phyloP scores from a whole-genome alignment of 2,797 vertebrate species.

The Glossophaga mutica region DNA sequence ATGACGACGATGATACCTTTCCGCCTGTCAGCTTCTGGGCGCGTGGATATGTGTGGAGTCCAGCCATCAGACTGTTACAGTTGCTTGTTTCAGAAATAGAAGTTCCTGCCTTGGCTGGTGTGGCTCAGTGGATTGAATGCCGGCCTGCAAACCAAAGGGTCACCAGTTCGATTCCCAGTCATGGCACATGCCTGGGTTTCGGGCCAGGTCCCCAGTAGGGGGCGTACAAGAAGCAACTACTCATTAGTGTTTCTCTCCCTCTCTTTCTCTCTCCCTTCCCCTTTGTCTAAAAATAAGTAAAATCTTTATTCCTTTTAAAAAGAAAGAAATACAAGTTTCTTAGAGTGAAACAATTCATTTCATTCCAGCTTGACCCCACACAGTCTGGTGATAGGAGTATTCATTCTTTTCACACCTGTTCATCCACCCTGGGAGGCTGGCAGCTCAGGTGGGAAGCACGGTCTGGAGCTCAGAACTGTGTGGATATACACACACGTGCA shows the following conservation, averaged over 20 bases:
- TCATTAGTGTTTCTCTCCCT: no score
- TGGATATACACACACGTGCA: neutral
- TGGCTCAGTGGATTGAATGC: no score
- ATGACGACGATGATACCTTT: neutral
- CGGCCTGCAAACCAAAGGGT: no score
- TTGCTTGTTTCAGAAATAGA: neutral
- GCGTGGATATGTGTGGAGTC: accelerated
- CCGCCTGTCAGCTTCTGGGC: neutral
- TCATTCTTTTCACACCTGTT: neutral
- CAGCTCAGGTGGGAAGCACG: neutral
- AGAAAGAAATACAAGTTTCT: neutral
- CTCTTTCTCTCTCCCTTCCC: no score
- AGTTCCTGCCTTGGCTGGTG: no score
- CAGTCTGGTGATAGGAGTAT: neutral
- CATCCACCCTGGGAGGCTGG: neutral
- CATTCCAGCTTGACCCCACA: neutral
- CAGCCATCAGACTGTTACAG: neutral
- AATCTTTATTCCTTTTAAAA: no score
- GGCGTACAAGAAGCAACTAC: no score
- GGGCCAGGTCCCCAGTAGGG: no score
- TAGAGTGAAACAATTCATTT: neutral
- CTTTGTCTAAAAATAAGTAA: no score
- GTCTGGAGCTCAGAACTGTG: no score
- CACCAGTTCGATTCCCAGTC: no score
- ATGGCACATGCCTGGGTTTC: no score